Evolutionary conservation across 2,888 invertebrate species (phyloP), one percentile per base, ranked within the genome.

Genomic region (Napeogenes sylphis): DNA sequence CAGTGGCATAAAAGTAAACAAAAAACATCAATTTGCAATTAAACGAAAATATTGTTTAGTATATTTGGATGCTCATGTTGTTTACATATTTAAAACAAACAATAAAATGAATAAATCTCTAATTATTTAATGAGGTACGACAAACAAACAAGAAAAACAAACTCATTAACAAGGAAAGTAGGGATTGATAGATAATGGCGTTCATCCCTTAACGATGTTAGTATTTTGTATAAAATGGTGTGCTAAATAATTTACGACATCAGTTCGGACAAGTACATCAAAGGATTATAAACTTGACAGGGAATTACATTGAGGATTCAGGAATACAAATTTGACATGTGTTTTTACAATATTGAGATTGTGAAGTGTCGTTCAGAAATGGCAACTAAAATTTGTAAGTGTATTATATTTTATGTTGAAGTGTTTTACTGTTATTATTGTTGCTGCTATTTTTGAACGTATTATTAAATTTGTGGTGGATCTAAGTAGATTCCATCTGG

Each of bases 401-500:
- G 12, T 2, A 3, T 14, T 21, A 30, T 12, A 51, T 21, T 30
- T 51, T 51, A 4, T 51, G 21, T 21, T 21, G 21, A 21, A 21
- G 21, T 21, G 21, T 21, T 21, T 0, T 5, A 47, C 2, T 47
- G 4, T 14, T n/a, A n/a, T 47, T 5, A 46, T 46, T 2, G n/a
- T 12, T 46, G 46, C 5, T n/a, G n/a, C n/a, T 2, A 10, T 51
- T 51, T 12, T 30, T 6, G 21, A 30, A 12, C 10, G 12, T 51
- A 51, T 51, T 30, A 30, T 51, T 42, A 58, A 45, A 55, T 61
- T 59, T 61, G 62, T 45, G 46, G 51, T 59, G 64, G 45, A 55
- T 58, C 45, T 63, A 60, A 57, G 45, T 60, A 55, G 74, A 70
- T 70, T 61, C 63, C 66, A 65, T 73, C 62, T 71, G 70, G 64